Conservation (phyloP, 2,888 invertebrate species). For the Tigriopus californicus region DNA sequence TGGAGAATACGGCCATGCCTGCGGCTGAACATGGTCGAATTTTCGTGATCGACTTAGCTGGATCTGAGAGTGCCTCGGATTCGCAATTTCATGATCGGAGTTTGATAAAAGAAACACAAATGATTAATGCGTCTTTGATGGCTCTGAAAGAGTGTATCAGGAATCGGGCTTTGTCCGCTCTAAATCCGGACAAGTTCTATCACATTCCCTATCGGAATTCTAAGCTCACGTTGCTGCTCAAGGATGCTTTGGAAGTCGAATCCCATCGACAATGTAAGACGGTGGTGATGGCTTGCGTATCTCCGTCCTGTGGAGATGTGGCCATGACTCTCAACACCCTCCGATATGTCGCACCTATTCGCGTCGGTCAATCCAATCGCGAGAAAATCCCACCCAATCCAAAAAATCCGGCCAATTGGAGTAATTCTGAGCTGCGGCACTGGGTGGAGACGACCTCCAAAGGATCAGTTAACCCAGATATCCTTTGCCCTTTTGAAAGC, state of each 20-base stretch:
- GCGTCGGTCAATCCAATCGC: neutral
- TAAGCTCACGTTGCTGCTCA: constrained; percentile 3
- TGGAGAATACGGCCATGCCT: neutral
- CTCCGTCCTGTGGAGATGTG: neutral
- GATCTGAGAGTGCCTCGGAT: neutral
- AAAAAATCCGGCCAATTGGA: neutral
- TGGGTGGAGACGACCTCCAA: neutral
- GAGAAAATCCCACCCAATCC: neutral
- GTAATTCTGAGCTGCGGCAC: neutral
- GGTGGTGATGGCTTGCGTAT: neutral
- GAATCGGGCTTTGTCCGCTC: neutral
- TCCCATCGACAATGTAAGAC: neutral
- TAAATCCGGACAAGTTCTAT: neutral
- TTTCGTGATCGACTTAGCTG: neutral
- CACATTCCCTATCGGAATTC: neutral
- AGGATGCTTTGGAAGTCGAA: neutral
- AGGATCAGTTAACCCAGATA: neutral
- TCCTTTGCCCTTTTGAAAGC: neutral
- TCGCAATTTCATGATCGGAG: neutral
- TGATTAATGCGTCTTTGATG: neutral
- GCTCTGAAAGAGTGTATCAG: neutral
- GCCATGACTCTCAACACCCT: neutral
- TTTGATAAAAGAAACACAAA: neutral
- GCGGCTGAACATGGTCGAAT: neutral
- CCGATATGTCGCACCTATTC: neutral